Evolutionary conservation across 2,888 invertebrate species (phyloP).

Genomic region (Anoncus sp.): DNA sequence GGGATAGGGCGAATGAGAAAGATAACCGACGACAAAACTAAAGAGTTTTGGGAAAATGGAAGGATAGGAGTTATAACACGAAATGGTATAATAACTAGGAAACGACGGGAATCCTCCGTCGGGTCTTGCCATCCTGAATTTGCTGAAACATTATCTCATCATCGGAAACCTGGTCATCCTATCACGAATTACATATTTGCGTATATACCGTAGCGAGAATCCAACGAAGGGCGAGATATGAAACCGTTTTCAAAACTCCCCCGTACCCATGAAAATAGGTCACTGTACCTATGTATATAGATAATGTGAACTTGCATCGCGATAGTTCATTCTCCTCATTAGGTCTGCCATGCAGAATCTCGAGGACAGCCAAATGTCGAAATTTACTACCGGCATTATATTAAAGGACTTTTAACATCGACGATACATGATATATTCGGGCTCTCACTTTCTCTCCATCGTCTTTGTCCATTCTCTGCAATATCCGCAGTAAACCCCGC

Average conservation of each 20-base stretch:
- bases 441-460: constrained; percentile 10
- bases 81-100: constrained; percentile 65
- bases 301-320: constrained; percentile 5
- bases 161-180: constrained; percentile 16
- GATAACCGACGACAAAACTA: constrained; percentile 17
- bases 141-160: constrained; percentile 61
- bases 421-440: background rate
- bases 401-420: constrained; percentile 18
- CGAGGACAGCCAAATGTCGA: background rate
- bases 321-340: constrained; percentile 16
- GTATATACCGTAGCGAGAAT: constrained; percentile 11
- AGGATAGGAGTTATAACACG: constrained; percentile 58
- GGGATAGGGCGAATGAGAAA: constrained; percentile 5
- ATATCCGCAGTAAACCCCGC: constrained; percentile 33
- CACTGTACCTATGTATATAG: constrained; percentile 3
- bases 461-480: constrained; percentile 17
- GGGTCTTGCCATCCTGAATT: constrained; percentile 64
- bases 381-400: constrained; percentile 9
- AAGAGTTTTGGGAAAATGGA: constrained; percentile 21
- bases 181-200: constrained; percentile 18
- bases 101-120: constrained; percentile 63
- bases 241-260: constrained; percentile 26
- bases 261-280: too few species aligned
- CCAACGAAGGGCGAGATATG: constrained; percentile 22
- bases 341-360: background rate